Evolutionary conservation across 2,888 invertebrate species (phyloP), one percentile per base, ranked within the genome.

Genomic region (Strigamia transsilvanica): DNA sequence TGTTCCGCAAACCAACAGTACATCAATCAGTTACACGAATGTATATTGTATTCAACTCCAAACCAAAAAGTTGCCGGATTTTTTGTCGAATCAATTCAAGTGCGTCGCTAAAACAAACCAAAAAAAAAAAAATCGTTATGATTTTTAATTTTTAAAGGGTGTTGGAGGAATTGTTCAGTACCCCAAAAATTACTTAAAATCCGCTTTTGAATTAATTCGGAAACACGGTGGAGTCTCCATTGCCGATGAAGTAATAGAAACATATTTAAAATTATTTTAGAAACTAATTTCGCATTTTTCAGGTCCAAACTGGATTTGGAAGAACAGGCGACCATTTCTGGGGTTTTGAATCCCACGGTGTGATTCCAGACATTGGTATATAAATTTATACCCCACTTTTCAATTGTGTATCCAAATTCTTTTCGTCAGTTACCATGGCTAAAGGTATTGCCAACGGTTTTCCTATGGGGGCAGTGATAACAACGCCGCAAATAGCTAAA

Each of bases 271-370:
- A 27, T 27, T 27, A 27, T 27, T 27, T 27, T 2, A 27, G 27
- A 27, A 27, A 27, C 27, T 27, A 27, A 27, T 27, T 27, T 27
- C 18, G 18, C 46, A 34, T 80, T 77, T 34, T 77, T 82, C 85
- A 93, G 93, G 96, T 98, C 0, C 99, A 99, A 90, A 96, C 97
- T 0, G 99, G 99, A 2, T 98, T 99, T 87, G 99, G 97, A 0
- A 91, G 99, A 83, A 95, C 96, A 0, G 99, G 99, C 0, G 94
- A 95, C 80, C 91, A 94, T 86, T 99, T 93, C 89, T 99, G 99
- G 99, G 97, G 97, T n/a, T 99, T 98, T 87, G 91, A 98, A 88
- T 90, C 90, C 18, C 97, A 98, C 87, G 94, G 90, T 5, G 92
- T 97, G 9, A 84, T 91, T 27, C 99, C 99, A 0, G 99, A 99